Percentiles rank a stretch among this genome's conserved stretches.
These are phyloP conservation scores for Acyrthosiphon pisum DNA, from an alignment of 1,140 invertebrate genomes.

Conservation along the genomic window DNA sequence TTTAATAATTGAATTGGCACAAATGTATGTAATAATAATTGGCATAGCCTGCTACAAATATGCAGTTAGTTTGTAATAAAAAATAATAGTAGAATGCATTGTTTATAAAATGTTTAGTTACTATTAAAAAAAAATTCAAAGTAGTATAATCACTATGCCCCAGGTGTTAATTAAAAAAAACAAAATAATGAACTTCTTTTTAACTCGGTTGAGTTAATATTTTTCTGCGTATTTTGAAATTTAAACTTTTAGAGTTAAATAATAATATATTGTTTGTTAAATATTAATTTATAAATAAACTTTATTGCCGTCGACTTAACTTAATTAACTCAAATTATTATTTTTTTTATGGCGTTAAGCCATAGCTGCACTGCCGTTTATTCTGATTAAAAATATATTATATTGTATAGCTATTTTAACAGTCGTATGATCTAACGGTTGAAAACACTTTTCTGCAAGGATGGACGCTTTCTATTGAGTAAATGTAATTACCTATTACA, in stretches of 20 bases:
- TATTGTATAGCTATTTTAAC: not conserved
- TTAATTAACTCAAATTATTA: not conserved
- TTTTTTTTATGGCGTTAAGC: not conserved
- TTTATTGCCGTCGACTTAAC: not conserved
- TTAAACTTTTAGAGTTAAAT: not conserved
- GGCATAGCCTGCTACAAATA: too few species aligned
- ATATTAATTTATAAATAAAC: constrained; percentile 10
- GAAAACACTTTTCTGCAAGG: not conserved
- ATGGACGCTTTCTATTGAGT: not conserved
- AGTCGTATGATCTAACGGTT: not conserved
- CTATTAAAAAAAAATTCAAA: not conserved
- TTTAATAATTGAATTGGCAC: not conserved
- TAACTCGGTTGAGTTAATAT: not conserved
- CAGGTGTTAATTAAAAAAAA: not conserved
- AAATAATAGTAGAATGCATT: not conserved
- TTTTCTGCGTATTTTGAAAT: not conserved
- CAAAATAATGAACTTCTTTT: not conserved
- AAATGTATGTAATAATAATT: not conserved
- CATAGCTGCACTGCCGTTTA: not conserved
- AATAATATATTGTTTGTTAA: not conserved
- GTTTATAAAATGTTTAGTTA: not conserved
- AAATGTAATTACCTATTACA: not conserved
- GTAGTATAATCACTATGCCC: not conserved
- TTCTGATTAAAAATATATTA: not conserved
- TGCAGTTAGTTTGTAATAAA: not conserved